Evolutionary conservation across 2,113 vertebrate species (phyloP).

Genomic region (Macquaria ambigua): DNA sequence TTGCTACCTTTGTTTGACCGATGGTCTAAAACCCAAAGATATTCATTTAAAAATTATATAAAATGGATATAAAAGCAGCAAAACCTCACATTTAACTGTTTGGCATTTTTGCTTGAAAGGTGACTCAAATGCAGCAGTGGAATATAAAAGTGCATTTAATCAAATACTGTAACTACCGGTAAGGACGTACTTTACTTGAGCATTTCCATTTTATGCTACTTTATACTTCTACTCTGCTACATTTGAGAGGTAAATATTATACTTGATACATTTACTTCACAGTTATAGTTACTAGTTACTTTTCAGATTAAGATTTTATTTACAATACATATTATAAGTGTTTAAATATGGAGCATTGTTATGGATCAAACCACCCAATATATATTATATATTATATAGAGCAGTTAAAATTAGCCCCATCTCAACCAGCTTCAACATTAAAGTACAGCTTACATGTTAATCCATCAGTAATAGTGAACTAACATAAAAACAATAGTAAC

Average conservation of each 20-base stretch:
- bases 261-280: neutral
- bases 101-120: neutral
- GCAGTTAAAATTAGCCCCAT: neutral
- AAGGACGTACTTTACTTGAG: neutral
- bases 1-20: neutral
- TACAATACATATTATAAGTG: neutral
- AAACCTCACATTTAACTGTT: neutral
- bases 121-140: neutral
- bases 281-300: neutral
- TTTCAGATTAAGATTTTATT: neutral
- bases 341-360: neutral
- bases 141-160: too few relatives aligned
- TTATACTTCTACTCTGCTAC: neutral
- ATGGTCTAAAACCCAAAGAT: neutral
- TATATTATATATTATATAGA: too few relatives aligned
- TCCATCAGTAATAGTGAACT: neutral
- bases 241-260: neutral
- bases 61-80: neutral
- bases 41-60: neutral
- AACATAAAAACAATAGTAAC: neutral
- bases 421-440: neutral
- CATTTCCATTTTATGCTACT: neutral
- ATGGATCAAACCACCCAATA: neutral
- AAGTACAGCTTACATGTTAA: neutral
- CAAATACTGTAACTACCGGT: too few relatives aligned